phyloP scores from a whole-genome alignment of 2,888 invertebrate species.

The Argyresthia albistria region DNA sequence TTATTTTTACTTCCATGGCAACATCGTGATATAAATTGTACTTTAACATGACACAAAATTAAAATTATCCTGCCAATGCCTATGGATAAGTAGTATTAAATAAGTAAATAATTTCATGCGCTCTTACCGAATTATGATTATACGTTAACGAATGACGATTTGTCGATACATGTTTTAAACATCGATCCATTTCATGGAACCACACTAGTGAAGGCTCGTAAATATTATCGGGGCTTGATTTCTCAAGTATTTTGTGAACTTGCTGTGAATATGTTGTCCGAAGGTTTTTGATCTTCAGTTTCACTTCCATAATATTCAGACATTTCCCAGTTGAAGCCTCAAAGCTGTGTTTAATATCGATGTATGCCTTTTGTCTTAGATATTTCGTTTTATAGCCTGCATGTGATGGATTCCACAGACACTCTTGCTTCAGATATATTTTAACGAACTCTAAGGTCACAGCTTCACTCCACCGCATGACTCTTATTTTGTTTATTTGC shows the following conservation, averaged over 20 bases:
- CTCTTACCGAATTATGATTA: conserved; percentile 14
- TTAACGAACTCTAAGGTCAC: conserved; percentile 60
- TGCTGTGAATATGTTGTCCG: conserved; percentile 62
- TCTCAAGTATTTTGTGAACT: conserved; percentile 53
- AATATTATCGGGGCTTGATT: conserved; percentile 42
- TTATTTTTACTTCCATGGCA: no score
- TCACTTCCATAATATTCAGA: conserved; percentile 45
- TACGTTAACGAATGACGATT: conserved; percentile 26
- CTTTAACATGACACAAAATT: no score
- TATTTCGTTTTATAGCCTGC: conserved; percentile 46
- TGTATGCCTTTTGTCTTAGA: conserved; percentile 46
- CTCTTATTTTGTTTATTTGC: conserved; percentile 6
- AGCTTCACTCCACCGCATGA: conserved; percentile 60
- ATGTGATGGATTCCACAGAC: conserved; percentile 59
- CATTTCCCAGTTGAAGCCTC: conserved; percentile 33
- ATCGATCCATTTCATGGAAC: conserved; percentile 57
- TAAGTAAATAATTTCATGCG: not conserved
- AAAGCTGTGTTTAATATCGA: conserved; percentile 37
- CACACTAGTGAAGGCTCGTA: conserved; percentile 50
- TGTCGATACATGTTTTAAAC: conserved; percentile 33
- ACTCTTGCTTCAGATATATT: conserved; percentile 59
- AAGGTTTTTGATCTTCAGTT: conserved; percentile 60
- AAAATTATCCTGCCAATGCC: no score
- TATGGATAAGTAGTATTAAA: no score
- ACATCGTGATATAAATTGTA: no score